Percentiles rank a stretch among this genome's conserved stretches.
Evolutionary conservation across 2,888 invertebrate genomes (phyloP).

Genomic region (Clunio marinus): DNA sequence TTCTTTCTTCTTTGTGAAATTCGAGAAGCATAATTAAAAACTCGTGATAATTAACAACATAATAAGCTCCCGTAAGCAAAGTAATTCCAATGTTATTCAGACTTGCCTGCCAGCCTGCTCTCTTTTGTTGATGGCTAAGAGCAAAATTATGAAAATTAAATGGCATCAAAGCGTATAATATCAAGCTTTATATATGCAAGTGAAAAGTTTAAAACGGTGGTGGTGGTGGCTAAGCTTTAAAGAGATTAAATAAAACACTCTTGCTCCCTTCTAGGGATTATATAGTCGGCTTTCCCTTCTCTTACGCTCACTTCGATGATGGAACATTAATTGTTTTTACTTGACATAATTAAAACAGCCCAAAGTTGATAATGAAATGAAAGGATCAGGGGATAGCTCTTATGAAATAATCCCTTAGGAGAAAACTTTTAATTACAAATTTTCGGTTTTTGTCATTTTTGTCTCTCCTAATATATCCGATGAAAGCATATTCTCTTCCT

Average conservation of each 20-base stretch:
- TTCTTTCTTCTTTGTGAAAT: too few species aligned
- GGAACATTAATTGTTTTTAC: conserved; percentile 32
- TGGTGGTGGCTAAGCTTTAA: neutral
- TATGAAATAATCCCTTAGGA: neutral
- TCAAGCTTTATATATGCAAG: too few species aligned
- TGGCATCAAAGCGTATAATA: neutral
- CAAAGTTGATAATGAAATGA: conserved; percentile 22
- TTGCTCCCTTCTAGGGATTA: neutral
- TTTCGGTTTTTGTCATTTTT: conserved; percentile 22
- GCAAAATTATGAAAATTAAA: too few species aligned
- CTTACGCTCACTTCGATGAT: neutral
- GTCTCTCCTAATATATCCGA: neutral
- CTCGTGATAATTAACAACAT: too few species aligned
- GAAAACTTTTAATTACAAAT: conserved; percentile 17
- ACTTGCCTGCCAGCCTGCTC: too few species aligned
- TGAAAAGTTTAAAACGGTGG: neutral
- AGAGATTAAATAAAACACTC: conserved; percentile 12
- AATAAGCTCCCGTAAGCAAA: too few species aligned
- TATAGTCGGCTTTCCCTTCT: neutral
- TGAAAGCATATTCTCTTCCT: neutral
- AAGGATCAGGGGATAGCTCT: conserved; percentile 7
- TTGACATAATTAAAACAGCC: conserved; percentile 34
- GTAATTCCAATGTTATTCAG: too few species aligned
- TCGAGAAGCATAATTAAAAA: too few species aligned
- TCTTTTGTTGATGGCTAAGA: too few species aligned